Percentiles rank a stretch among this genome's conserved stretches.
Evolutionary conservation across 2,888 invertebrate species (phyloP).

Genomic region (Ischnura elegans): DNA sequence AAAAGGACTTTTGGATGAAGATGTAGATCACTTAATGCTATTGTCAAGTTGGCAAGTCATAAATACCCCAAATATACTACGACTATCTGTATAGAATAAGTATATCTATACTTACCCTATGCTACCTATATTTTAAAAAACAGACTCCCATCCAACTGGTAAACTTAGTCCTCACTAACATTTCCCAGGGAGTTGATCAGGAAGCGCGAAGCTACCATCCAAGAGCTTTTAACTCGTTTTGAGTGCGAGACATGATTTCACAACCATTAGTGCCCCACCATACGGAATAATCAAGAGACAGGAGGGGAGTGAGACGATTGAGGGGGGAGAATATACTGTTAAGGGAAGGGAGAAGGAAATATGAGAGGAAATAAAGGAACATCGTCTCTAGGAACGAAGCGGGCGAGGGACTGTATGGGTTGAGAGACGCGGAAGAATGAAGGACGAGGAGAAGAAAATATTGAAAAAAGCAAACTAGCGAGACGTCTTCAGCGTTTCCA

Average conservation of each 20-base stretch:
- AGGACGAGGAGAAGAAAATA: not conserved
- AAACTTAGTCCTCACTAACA: too few species aligned
- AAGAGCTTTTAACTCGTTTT: too few species aligned
- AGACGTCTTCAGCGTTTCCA: slow-evolving; percentile 41
- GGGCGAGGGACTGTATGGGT: not conserved
- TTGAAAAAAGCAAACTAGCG: slow-evolving; percentile 1
- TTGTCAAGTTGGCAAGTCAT: too few species aligned
- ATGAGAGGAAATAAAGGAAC: not conserved
- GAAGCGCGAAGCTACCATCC: too few species aligned
- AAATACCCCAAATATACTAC: too few species aligned
- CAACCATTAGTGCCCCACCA: not conserved
- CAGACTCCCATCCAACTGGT: too few species aligned
- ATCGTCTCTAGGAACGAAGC: not conserved
- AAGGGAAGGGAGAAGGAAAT: not conserved
- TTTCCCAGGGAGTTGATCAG: too few species aligned
- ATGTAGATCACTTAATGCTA: too few species aligned
- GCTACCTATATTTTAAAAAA: too few species aligned
- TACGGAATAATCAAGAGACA: not conserved
- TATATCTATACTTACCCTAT: too few species aligned
- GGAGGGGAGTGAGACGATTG: not conserved
- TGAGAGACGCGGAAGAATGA: not conserved
- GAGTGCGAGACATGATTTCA: not conserved
- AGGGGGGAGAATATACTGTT: not conserved
- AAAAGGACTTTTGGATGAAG: too few species aligned
- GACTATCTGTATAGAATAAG: too few species aligned